phyloP scores from a whole-genome alignment of 2,797 vertebrate genomes.

The Labroides dimidiatus region DNA sequence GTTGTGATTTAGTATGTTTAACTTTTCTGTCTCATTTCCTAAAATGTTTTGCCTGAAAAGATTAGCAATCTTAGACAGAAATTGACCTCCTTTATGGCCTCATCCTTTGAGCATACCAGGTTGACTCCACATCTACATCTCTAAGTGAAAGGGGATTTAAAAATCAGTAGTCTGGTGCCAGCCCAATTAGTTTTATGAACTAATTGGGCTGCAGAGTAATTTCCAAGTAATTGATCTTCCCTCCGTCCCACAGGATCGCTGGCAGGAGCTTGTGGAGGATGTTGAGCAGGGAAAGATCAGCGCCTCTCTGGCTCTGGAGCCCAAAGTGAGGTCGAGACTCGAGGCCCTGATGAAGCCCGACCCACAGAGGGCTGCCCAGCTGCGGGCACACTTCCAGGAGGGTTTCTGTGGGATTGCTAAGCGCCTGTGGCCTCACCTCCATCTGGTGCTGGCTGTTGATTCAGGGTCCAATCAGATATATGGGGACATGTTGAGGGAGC shows the following conservation, averaged over 20 bases:
- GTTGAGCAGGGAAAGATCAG: slow-evolving; percentile 84
- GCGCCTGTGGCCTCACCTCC: slow-evolving; percentile 89
- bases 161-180: too few species aligned
- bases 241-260: slow-evolving; percentile 65
- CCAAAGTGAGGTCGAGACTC: slow-evolving; percentile 68
- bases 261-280: slow-evolving; percentile 85
- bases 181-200: slow-evolving; percentile 17
- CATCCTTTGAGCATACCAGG: too few species aligned
- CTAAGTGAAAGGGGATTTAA: too few species aligned
- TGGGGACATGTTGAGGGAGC: slow-evolving; percentile 81
- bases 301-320: slow-evolving; percentile 74
- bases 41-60: background rate
- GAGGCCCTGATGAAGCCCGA: slow-evolving; percentile 81
- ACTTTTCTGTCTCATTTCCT: too few species aligned
- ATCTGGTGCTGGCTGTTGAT: slow-evolving; percentile 88
- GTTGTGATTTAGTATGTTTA: too few species aligned
- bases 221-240: slow-evolving; percentile 14
- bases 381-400: slow-evolving; percentile 77
- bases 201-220: slow-evolving; percentile 19
- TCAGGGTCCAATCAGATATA: slow-evolving; percentile 88
- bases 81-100: too few species aligned
- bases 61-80: background rate
- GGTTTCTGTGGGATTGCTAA: slow-evolving; percentile 87
- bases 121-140: too few species aligned
- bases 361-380: slow-evolving; percentile 79